phyloP scores from a whole-genome alignment of 2,888 invertebrate genomes.

The Archips crataeganus region DNA sequence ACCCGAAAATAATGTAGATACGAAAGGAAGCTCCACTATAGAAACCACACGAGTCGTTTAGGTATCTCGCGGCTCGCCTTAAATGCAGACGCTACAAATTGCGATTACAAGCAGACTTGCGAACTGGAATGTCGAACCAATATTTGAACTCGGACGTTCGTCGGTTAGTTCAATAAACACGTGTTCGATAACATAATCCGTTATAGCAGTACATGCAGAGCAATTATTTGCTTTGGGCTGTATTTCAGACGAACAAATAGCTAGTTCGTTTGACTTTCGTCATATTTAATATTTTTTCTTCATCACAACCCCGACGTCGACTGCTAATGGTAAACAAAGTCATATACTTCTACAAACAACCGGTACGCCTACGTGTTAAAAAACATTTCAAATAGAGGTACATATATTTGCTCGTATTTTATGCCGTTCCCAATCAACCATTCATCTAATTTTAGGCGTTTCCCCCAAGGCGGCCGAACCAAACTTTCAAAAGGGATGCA shows the following conservation, averaged over 20 bases:
- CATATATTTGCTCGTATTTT: background rate
- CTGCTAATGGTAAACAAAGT: background rate
- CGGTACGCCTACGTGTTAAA: background rate
- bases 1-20: background rate
- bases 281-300: background rate
- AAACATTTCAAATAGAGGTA: background rate
- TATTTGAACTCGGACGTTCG: conserved; percentile 18
- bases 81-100: conserved; percentile 12
- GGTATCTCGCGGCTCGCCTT: conserved; percentile 1
- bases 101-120: background rate
- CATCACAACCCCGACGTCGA: background rate
- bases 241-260: background rate
- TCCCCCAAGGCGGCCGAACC: conserved; percentile 23
- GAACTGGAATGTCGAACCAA: conserved; percentile 13
- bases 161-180: conserved; percentile 16
- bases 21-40: background rate
- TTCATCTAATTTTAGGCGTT: conserved; percentile 24
- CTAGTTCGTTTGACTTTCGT: background rate
- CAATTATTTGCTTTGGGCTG: conserved; percentile 6
- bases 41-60: background rate
- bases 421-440: conserved; percentile 4
- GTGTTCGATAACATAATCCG: conserved; percentile 16
- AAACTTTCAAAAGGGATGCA: conserved; percentile 27
- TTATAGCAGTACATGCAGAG: background rate
- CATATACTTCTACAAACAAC: background rate